A percentile compares a stretch with the other conserved stretches of the same genome.
These are phyloP conservation scores for Grantiella picta DNA, from an alignment of 2,113 vertebrate species.

Conservation along the genomic window DNA sequence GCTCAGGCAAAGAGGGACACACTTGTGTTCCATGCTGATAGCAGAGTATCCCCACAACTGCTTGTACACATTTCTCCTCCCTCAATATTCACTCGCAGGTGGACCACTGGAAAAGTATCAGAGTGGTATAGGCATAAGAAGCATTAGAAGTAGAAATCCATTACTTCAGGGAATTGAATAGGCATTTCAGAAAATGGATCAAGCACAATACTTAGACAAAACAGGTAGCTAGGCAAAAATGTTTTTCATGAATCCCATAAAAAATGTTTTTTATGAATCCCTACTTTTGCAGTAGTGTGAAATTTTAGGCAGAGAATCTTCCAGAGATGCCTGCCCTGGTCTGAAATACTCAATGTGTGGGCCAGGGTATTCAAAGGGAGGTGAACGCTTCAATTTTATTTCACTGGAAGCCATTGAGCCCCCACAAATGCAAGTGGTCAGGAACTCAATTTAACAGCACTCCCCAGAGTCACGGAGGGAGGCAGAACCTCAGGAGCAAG, in stretches of 20 bases:
- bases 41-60: neutral
- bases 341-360: neutral
- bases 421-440: neutral
- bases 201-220: neutral
- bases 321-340: neutral
- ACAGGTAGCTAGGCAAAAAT: neutral
- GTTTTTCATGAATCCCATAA: neutral
- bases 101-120: neutral
- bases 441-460: neutral
- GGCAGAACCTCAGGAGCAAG: neutral
- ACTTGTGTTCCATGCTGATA: neutral
- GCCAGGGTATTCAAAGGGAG: neutral
- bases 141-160: neutral
- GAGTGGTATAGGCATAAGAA: neutral
- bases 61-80: neutral
- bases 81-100: neutral
- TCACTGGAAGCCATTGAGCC: accelerated
- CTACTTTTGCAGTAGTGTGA: neutral
- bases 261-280: neutral
- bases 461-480: neutral
- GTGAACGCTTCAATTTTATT: neutral
- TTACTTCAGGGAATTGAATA: neutral
- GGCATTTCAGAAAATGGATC: neutral
- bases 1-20: neutral
- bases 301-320: neutral